phyloP scores from a whole-genome alignment of 2,113 vertebrate species.

The Stigmatopora argus region DNA sequence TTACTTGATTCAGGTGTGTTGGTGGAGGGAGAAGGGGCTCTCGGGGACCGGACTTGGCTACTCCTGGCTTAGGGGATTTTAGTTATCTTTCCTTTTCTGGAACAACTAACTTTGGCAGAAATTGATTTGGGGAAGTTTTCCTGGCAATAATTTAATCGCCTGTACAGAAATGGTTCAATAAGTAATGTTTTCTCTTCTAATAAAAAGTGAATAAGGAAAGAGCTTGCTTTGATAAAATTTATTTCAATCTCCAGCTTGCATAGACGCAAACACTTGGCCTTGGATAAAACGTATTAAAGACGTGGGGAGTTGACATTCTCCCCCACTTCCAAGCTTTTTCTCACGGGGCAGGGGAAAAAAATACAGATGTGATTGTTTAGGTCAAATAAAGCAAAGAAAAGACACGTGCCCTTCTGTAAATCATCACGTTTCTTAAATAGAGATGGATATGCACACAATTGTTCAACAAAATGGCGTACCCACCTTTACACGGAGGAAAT shows the following conservation, averaged over 20 bases:
- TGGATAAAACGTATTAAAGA: conserved; percentile 35
- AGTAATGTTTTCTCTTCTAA: not conserved
- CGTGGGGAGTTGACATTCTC: conserved; percentile 20
- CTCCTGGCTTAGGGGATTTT: no score
- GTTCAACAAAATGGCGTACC: not conserved
- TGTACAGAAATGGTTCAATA: conserved; percentile 9
- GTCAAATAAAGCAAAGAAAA: not conserved
- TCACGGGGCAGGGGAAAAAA: not conserved
- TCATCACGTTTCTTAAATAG: not conserved
- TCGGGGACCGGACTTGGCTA: no score
- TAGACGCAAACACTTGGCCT: conserved; percentile 24
- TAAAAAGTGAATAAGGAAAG: not conserved
- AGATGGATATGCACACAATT: not conserved
- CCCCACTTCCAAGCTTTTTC: no score
- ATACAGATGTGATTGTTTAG: conserved; percentile 13
- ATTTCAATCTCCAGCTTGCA: conserved; percentile 28
- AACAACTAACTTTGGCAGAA: not conserved
- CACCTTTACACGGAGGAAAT: not conserved
- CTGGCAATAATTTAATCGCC: not conserved
- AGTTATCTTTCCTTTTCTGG: not conserved
- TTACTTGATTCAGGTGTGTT: no score
- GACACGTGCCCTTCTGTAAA: not conserved
- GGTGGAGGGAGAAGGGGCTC: no score
- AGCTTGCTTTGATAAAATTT: conserved; percentile 17
- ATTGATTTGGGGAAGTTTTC: not conserved